Evolutionary conservation across 2,888 invertebrate species (phyloP), one percentile per base, ranked within the genome.

Genomic region (Aspidiotus destructor): DNA sequence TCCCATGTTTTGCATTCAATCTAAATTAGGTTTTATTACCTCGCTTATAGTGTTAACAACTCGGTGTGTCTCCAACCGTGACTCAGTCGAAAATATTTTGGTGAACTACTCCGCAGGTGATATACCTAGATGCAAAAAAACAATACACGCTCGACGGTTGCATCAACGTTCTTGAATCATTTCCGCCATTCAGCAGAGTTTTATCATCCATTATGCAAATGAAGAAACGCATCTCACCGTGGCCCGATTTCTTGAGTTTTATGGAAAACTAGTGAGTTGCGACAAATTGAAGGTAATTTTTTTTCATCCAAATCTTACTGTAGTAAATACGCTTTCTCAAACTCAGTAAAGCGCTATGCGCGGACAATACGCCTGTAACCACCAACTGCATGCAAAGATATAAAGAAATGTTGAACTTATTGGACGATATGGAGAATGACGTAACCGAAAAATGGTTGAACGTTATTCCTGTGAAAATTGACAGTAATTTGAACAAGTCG

Each of bases 401-500:
- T 44, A 42, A 62, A 11, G 54, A 69, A 57, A 41, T 69, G n/a
- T 41, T 69, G 15, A 15, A 41, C 1, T 55, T 62, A 28, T 17
- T 69, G 10, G 57, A 62, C n/a, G 17, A 62, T 10, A n/a, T 69
- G 3, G 62, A 69, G 48, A 55, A 48, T 28, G 69, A 69, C 41
- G 57, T 69, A 5, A 55, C 62, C 2, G 57, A 57, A 28, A 62
- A 54, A 57, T 62, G 69, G 69, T 40, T 61, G 8, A n/a, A 41
- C 7, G 57, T 48, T 16, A 57, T 69, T 28, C 69, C 69, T 11
- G n/a, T 13, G 41, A 62, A 62, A 69, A 69, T 69, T 28, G 62
- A 62, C 10, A 55, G 11, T 13, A 62, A 69, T 62, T 41, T 68
- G 17, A 42, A 41, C 17, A 68, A 68, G 44, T 15, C 40, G 16